Conservation (phyloP, 2,888 invertebrate species). For the Aphelenchoides bicaudatus region DNA sequence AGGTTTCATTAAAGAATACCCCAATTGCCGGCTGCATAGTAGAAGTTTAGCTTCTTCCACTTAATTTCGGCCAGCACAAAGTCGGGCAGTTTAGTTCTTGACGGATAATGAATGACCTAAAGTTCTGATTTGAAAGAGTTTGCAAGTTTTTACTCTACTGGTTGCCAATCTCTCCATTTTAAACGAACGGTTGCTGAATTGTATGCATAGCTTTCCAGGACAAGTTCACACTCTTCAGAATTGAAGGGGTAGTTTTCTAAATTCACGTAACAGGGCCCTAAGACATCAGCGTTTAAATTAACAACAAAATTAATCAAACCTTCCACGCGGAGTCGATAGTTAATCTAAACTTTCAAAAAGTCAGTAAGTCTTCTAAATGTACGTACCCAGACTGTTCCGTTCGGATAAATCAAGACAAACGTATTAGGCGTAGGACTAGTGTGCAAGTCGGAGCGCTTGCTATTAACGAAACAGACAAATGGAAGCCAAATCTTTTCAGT, state of each 20-base stretch:
- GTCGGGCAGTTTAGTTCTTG: constrained; percentile 38
- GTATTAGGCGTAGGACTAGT: constrained; percentile 57
- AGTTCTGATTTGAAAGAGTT: background rate
- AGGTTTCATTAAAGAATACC: too few relatives aligned
- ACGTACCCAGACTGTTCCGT: constrained; percentile 59
- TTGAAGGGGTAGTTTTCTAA: constrained; percentile 56
- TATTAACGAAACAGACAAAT: constrained; percentile 56
- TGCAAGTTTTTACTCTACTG: constrained; percentile 28
- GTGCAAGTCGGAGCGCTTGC: constrained; percentile 57
- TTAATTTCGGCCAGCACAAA: constrained; percentile 37
- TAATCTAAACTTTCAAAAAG: constrained; percentile 33
- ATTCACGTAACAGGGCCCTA: constrained; percentile 49
- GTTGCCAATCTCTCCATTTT: constrained; percentile 40
- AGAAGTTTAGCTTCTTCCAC: constrained; percentile 38
- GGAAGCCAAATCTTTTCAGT: constrained; percentile 54
- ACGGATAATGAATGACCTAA: constrained; percentile 35
- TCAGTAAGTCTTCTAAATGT: too few relatives aligned
- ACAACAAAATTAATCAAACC: too few relatives aligned
- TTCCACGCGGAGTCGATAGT: constrained; percentile 47
- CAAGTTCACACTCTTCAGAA: constrained; percentile 42
- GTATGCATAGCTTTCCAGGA: constrained; percentile 54
- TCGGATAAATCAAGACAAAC: constrained; percentile 58
- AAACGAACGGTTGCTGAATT: constrained; percentile 47
- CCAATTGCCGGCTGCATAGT: constrained; percentile 39
- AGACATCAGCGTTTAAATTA: too few relatives aligned